phyloP scores from a whole-genome alignment of 2,888 invertebrate genomes.

The Troilus luridus region DNA sequence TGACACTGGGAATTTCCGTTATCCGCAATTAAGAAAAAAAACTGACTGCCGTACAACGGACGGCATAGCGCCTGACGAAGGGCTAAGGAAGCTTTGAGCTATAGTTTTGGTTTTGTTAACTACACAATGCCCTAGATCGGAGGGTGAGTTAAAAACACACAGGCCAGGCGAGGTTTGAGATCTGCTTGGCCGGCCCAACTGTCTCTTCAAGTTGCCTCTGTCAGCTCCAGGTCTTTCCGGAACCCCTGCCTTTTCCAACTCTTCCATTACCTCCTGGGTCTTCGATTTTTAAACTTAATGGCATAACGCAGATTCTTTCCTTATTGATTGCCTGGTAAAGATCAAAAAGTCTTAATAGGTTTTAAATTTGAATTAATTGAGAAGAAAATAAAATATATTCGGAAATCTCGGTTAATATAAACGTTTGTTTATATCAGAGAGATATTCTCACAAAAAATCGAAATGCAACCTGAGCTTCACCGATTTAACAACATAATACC shows the following conservation, averaged over 20 bases:
- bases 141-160: background rate
- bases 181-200: background rate
- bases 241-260: background rate
- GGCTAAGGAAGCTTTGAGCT: no score
- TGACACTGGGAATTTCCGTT: no score
- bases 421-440: no score
- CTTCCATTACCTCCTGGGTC: background rate
- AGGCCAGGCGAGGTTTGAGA: background rate
- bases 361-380: background rate
- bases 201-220: conserved; percentile 9
- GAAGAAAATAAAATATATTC: no score
- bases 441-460: no score
- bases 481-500: no score
- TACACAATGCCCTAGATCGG: background rate
- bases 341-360: background rate
- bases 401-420: no score
- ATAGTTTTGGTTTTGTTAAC: no score
- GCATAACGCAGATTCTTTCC: background rate
- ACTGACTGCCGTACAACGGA: no score
- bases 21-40: no score
- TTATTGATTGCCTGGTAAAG: background rate
- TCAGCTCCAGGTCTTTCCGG: background rate
- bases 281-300: background rate
- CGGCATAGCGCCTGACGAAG: no score
- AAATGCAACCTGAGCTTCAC: no score